Evolutionary conservation across 2,797 vertebrate genomes (phyloP), one percentile per base, ranked within the genome.

Genomic region (Propithecus deckenii): DNA sequence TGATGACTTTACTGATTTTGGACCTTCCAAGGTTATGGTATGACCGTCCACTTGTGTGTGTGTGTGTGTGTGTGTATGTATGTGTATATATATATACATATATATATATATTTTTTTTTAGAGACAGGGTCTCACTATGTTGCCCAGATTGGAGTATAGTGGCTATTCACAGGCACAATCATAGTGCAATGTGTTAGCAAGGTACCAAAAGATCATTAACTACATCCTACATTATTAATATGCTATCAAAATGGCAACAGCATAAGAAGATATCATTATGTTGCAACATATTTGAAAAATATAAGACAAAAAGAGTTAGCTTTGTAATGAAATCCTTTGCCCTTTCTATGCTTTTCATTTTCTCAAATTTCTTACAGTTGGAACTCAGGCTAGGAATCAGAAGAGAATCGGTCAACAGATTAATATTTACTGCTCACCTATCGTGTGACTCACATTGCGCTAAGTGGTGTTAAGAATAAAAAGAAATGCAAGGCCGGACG

Each of bases 281-380:
- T 86, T 76, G 79, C 50, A 78, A 84, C 14, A 35, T 48, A 50
- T 87, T 72, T 91, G 35, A 94, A 91, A 95, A 86, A 80, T 35
- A 90, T 25, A 30, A 86, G 18, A 25, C 2, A 76, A 46, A 67
- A 80, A 91, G 48, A 74, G 50, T 89, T 25, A 78, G 41, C 12
- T 76, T 86, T 32, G 38, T 48, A 57, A 12, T 72, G 38, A 89
- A 71, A 63, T 57, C 32, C 46, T 91, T 86, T 65, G 20, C 59
- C n/a, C 5, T 69, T 80, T 85, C 76, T 46, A 67, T 22, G 2
- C 48, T 78, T 95, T 43, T 17, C 5, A 12, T 80, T 86, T 89
- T 55, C 50, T 83, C 50, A 87, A 83, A 75, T 69, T 93, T 93
- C 50, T 76, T 80, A 59, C 30, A 41, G 17, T 55, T 93, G 48